These are phyloP conservation scores for Rhombomys opimus DNA, from an alignment of 2,113 vertebrate genomes.

Conservation along the genomic window DNA sequence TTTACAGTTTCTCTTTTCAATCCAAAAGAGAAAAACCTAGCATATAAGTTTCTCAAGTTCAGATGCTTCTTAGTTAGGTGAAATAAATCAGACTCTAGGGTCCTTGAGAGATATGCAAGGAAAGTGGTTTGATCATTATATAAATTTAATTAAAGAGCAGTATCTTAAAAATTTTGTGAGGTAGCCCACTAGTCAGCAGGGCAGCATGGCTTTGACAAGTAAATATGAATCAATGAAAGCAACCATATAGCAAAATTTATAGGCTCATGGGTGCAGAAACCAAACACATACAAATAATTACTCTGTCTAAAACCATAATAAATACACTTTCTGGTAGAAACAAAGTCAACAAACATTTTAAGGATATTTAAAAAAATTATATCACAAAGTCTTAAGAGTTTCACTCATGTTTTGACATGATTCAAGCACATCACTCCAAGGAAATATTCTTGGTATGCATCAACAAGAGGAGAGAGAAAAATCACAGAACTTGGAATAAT, in stretches of 20 bases:
- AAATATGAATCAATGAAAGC: background rate
- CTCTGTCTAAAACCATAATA: conserved; percentile 18
- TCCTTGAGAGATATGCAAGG: background rate
- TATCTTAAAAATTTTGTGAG: conserved; percentile 48
- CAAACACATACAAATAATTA: background rate
- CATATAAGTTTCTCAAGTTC: background rate
- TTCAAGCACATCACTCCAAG: background rate
- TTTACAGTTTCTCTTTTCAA: background rate
- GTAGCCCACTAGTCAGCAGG: background rate
- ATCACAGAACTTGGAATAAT: background rate
- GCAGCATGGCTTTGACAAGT: background rate
- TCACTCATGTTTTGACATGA: background rate
- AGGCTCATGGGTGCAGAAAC: background rate
- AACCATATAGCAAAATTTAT: background rate
- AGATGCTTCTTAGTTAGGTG: background rate
- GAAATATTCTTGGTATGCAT: background rate
- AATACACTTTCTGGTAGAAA: background rate
- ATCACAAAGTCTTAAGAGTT: background rate
- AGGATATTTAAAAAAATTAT: background rate
- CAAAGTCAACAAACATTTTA: conserved; percentile 18
- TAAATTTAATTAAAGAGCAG: conserved; percentile 25
- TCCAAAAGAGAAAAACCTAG: background rate
- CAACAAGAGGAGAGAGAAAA: background rate
- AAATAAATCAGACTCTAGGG: conserved; percentile 33
- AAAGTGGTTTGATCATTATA: background rate